Percentiles rank a stretch among this genome's conserved stretches.
These are phyloP conservation scores for Poeciliopsis turneri DNA, from an alignment of 2,797 vertebrate genomes.

Conservation along the genomic window DNA sequence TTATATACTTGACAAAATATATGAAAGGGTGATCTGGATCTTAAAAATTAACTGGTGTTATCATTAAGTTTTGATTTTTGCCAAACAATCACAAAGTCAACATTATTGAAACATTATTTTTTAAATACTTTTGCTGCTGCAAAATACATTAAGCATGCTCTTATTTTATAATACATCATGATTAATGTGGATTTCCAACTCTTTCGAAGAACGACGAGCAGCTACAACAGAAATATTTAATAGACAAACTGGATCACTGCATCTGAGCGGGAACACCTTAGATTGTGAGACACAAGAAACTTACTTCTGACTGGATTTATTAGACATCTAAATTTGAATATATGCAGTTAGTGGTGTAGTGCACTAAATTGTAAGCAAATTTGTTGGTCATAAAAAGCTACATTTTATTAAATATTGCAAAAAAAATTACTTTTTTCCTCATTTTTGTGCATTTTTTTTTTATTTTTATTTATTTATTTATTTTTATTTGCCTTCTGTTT, in stretches of 20 bases:
- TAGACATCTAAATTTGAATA: not conserved
- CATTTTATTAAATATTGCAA: not conserved
- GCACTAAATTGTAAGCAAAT: not conserved
- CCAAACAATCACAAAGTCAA: not conserved
- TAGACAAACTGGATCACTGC: not conserved
- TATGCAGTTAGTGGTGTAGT: not conserved
- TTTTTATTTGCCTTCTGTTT: not conserved
- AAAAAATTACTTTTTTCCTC: rapidly evolving
- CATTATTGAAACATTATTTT: no score
- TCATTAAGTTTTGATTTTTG: not conserved
- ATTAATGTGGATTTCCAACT: not conserved
- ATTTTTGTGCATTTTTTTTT: not conserved
- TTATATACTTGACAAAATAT: not conserved
- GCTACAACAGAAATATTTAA: not conserved
- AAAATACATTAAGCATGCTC: not conserved
- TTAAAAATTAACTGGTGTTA: no score
- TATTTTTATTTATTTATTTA: not conserved
- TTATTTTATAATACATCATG: not conserved
- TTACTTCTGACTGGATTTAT: not conserved
- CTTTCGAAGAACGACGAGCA: not conserved
- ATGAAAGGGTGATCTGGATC: not conserved
- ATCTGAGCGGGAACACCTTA: not conserved
- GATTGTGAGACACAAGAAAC: not conserved
- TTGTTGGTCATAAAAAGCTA: not conserved
- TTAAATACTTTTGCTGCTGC: not conserved